A percentile compares a stretch with the other conserved stretches of the same genome.
Conservation (phyloP, 2,797 vertebrate genomes). For the Platalea minor region DNA sequence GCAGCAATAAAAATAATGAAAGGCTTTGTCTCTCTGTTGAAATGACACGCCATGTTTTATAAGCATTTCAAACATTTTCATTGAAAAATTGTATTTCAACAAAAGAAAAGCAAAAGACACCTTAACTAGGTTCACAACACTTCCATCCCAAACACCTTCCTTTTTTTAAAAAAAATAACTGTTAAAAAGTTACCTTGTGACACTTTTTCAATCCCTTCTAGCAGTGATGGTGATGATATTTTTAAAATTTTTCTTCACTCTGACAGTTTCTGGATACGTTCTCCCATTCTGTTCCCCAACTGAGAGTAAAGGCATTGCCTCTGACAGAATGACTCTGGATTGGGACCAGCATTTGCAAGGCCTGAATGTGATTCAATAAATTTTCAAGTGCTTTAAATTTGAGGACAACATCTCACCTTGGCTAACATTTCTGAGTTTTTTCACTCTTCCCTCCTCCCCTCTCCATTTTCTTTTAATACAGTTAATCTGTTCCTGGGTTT, state of each 20-base stretch:
- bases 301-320: background rate
- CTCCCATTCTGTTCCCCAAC: background rate
- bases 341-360: background rate
- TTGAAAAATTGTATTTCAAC: background rate
- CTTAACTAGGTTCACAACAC: background rate
- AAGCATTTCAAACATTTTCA: background rate
- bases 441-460: background rate
- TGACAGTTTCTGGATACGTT: background rate
- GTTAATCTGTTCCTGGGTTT: slow-evolving; percentile 25
- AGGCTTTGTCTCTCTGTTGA: background rate
- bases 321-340: background rate
- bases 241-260: background rate
- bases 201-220: background rate
- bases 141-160: rapidly evolving
- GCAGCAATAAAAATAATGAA: slow-evolving; percentile 36
- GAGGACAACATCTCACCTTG: slow-evolving; percentile 9
- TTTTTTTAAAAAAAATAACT: background rate
- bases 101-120: background rate
- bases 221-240: too few species aligned
- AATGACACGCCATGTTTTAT: background rate
- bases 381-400: background rate
- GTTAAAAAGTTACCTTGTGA: background rate
- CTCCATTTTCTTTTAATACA: background rate
- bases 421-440: background rate
- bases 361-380: background rate